Evolutionary conservation across 2,113 vertebrate species (phyloP).

Genomic region (Odocoileus hemionus): DNA sequence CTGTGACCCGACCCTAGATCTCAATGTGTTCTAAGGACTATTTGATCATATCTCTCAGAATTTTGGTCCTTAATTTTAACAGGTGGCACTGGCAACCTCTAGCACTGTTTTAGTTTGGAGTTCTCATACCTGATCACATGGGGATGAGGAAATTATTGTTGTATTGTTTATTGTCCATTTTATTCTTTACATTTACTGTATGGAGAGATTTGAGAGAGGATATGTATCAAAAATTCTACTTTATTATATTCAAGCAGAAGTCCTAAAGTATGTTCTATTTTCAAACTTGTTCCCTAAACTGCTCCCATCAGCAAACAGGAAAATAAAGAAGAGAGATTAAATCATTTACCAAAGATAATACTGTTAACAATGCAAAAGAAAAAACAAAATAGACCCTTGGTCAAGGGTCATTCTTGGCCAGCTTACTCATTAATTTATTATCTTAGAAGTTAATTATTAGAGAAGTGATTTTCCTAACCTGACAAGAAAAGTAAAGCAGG

Average conservation of each 20-base stretch:
- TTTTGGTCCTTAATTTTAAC: conserved; percentile 5
- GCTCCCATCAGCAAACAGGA: background rate
- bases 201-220: background rate
- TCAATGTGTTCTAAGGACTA: background rate
- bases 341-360: background rate
- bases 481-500: background rate
- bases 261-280: background rate
- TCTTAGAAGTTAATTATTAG: background rate
- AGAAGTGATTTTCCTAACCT: background rate
- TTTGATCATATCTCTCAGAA: background rate
- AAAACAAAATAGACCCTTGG: background rate
- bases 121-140: background rate
- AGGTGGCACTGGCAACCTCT: background rate
- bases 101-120: background rate
- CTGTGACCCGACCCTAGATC: background rate
- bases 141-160: background rate
- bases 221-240: background rate
- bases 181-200: background rate
- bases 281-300: background rate
- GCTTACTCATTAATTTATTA: background rate
- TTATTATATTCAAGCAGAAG: background rate
- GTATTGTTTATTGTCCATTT: background rate
- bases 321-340: background rate
- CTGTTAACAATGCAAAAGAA: background rate
- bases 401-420: background rate